Evolutionary conservation across 2,888 invertebrate genomes (phyloP).

Genomic region (Eretmocerus hayati): DNA sequence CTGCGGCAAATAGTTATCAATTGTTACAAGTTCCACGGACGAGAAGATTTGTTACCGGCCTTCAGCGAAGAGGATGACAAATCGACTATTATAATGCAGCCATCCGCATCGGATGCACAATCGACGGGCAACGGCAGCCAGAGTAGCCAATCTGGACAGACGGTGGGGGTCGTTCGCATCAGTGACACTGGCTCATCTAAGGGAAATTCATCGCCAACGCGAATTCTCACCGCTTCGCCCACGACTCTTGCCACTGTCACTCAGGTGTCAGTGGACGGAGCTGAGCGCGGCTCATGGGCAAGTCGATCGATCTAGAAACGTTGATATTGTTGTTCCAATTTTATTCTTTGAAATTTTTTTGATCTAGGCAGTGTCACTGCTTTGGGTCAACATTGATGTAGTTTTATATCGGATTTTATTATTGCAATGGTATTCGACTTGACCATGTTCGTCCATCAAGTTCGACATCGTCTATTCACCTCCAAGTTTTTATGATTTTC

Average conservation of each 20-base stretch:
- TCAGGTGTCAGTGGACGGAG: slow-evolving; percentile 43
- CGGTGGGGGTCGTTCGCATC: slow-evolving; percentile 46
- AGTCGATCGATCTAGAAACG: slow-evolving; percentile 16
- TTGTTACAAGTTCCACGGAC: slow-evolving; percentile 95
- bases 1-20: slow-evolving; percentile 93
- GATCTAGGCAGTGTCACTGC: slow-evolving; percentile 7
- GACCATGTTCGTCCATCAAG: slow-evolving; percentile 21
- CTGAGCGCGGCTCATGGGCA: slow-evolving; percentile 23
- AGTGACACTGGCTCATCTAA: slow-evolving; percentile 45
- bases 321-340: not conserved
- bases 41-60: slow-evolving; percentile 90
- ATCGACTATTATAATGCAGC: slow-evolving; percentile 55
- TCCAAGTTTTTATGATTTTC: not conserved
- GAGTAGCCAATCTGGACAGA: slow-evolving; percentile 39
- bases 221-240: slow-evolving; percentile 41
- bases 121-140: slow-evolving; percentile 36
- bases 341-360: not conserved
- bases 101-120: slow-evolving; percentile 42
- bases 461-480: slow-evolving; percentile 1
- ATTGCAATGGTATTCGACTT: slow-evolving; percentile 17
- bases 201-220: slow-evolving; percentile 47
- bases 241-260: slow-evolving; percentile 45
- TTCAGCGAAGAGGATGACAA: slow-evolving; percentile 90
- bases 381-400: too few relatives aligned
- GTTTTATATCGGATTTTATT: slow-evolving; percentile 6